These are phyloP conservation scores for Drosophila pseudoananassae DNA, from an alignment of 1,140 invertebrate species.

Conservation along the genomic window DNA sequence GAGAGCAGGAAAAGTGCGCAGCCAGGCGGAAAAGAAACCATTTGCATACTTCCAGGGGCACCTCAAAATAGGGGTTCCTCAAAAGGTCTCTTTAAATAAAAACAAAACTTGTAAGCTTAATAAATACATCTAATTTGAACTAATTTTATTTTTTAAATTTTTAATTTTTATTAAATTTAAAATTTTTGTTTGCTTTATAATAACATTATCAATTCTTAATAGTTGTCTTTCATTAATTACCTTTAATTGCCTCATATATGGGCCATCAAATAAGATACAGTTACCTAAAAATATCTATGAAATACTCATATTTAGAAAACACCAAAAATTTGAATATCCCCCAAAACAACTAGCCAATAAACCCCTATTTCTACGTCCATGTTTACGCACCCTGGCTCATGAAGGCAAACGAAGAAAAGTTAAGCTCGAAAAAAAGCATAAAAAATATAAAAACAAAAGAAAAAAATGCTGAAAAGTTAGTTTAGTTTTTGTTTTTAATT, in stretches of 20 bases:
- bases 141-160: neutral
- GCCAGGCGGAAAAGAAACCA: constrained; percentile 69
- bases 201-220: too few relatives aligned
- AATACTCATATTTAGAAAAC: neutral
- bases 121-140: neutral
- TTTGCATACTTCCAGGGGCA: constrained; percentile 73
- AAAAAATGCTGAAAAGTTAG: constrained; percentile 54
- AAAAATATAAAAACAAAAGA: constrained; percentile 8
- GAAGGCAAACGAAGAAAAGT: constrained; percentile 22
- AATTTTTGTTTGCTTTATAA: neutral
- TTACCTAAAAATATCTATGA: too few relatives aligned
- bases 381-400: constrained; percentile 22
- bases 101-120: neutral
- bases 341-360: neutral
- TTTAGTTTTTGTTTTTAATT: constrained; percentile 78
- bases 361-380: constrained; percentile 15
- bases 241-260: too few relatives aligned
- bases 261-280: too few relatives aligned
- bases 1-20: constrained; percentile 30
- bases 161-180: neutral
- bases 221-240: too few relatives aligned
- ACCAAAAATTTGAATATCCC: neutral
- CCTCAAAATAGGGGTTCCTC: constrained; percentile 13
- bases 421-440: constrained; percentile 1
- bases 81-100: neutral